These are phyloP conservation scores for Rhabdophis nuchalis DNA, from an alignment of 2,797 vertebrate genomes.

Conservation along the genomic window DNA sequence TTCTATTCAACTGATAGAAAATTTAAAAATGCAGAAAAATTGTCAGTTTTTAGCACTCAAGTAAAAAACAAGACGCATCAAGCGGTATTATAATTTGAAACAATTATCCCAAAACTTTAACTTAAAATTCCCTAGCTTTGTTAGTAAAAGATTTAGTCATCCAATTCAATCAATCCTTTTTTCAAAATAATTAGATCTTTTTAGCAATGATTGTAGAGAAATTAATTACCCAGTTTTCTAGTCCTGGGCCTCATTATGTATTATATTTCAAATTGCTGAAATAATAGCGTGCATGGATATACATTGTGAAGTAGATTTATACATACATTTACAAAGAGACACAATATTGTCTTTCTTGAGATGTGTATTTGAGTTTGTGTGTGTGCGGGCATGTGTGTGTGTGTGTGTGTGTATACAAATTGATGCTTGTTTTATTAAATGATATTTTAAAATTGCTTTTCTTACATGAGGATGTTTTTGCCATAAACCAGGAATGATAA, in stretches of 20 bases:
- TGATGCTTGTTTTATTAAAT: conserved; percentile 9
- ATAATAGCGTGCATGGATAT: background rate
- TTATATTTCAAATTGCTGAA: background rate
- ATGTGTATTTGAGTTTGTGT: background rate
- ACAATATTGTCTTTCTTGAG: background rate
- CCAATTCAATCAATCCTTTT: background rate
- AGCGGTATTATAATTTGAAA: background rate
- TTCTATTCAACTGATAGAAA: background rate
- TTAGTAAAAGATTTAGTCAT: background rate
- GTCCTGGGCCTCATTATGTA: background rate
- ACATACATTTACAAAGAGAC: background rate
- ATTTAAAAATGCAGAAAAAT: background rate
- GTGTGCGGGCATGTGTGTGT: background rate
- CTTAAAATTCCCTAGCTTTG: background rate
- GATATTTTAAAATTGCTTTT: conserved; percentile 7
- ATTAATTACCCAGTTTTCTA: background rate
- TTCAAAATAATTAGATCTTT: background rate
- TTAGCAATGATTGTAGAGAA: background rate
- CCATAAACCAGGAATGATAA: background rate
- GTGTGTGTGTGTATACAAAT: background rate
- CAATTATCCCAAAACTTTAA: background rate
- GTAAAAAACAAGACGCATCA: background rate
- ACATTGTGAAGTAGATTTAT: background rate
- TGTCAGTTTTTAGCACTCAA: background rate
- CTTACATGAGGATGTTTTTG: background rate